phyloP scores from a whole-genome alignment of 92 coral and sea anemone genomes.

The Phenganax marumi region DNA sequence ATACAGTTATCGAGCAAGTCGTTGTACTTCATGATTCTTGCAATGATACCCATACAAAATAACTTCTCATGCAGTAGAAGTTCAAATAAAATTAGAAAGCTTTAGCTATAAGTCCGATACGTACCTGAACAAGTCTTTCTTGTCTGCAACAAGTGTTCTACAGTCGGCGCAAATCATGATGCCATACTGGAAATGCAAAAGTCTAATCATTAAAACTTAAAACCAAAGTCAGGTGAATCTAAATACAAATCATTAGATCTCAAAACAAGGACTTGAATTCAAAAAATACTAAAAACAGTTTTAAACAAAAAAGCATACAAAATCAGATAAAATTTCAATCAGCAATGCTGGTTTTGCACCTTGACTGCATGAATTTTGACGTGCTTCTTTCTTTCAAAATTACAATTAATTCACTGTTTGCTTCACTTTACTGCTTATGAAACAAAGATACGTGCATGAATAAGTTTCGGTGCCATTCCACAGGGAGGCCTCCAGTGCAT shows the following conservation, averaged over 20 bases:
- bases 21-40: background rate
- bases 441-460: too few relatives aligned
- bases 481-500: background rate
- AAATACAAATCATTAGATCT: background rate
- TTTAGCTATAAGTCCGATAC: background rate
- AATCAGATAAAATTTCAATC: too few relatives aligned
- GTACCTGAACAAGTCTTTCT: slow-evolving; percentile 88
- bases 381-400: too few relatives aligned
- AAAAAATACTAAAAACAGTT: too few relatives aligned
- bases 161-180: slow-evolving; percentile 83
- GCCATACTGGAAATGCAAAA: slow-evolving; percentile 64
- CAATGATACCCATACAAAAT: background rate
- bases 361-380: too few relatives aligned
- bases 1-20: too few relatives aligned
- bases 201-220: background rate
- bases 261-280: background rate
- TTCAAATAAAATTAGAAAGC: too few relatives aligned
- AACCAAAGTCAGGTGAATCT: background rate
- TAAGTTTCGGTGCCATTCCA: background rate
- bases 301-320: too few relatives aligned
- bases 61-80: too few relatives aligned
- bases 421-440: too few relatives aligned
- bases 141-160: slow-evolving; percentile 71
- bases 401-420: too few relatives aligned
- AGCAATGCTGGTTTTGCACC: too few relatives aligned